Base-by-base conservation (phyloP, 2,797 vertebrate genomes). In the Hydrophis major region DNA sequence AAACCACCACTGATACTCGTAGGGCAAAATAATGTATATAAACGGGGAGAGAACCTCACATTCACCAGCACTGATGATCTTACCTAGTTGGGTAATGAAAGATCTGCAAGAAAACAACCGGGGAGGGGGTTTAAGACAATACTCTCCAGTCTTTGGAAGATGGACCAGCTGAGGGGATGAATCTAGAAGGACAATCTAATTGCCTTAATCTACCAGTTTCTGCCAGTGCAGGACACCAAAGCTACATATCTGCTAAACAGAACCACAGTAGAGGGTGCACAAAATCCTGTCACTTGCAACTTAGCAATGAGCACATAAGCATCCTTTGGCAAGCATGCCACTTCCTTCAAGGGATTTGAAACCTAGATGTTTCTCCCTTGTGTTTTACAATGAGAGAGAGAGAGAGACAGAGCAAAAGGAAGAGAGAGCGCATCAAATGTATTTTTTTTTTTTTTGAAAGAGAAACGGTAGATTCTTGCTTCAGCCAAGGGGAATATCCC, bases 241-340 rank as follows among this genome's bases (percentile, higher is more conserved):
- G 50, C 42, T 87, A 7, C 13, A 18, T 4, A 27, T 28, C n/a
- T 63, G 28, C 47, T 42, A 78, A 42, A 22, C 8, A 42, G 69
- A 78, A 22, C 37, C 18, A 25, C 59, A 27, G 6, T 32, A 12
- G 27, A 11, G 12, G n/a, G 6, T 8, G 11, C 16, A 28, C 1
- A 4, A 47, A n/a, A 53, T 25, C 55, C 61, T 61, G 37, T 16
- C 83, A 78, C n/a, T 50, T 47, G 3, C 2, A 95, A 94, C 69
- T 0, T 0, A 93, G 87, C 89, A 86, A 18, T 2, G 0, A 5
- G n/a, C 28, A 32, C 88, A 22, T 37, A n/a, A 32, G 53, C 50
- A 12, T 3, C 14, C n/a, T 57, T 42, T 32, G 6, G 6, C 86
- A 14, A 10, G 2, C 20, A 25, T 12, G 53, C 90, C 63, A 12